Conservation (phyloP, 2,888 invertebrate genomes). For the Eupelmus urozonus region DNA sequence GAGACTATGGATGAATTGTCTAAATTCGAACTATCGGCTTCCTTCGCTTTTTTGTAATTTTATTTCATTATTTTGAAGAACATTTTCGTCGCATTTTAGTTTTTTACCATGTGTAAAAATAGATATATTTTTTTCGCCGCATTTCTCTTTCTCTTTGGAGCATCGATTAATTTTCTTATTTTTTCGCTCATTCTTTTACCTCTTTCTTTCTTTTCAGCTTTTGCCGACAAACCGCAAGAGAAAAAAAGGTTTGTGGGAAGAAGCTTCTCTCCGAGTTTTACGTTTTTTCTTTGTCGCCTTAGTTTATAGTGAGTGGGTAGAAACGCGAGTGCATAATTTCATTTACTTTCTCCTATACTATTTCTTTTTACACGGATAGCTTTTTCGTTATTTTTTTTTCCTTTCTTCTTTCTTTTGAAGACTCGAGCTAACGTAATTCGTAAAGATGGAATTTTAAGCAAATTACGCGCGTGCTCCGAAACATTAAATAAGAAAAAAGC, state of each 20-base stretch:
- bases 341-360: slow-evolving; percentile 20
- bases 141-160: slow-evolving; percentile 58
- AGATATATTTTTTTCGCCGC: slow-evolving; percentile 67
- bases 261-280: slow-evolving; percentile 32
- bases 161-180: slow-evolving; percentile 51
- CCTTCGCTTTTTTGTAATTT: slow-evolving; percentile 53
- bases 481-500: slow-evolving; percentile 3
- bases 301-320: slow-evolving; percentile 58
- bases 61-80: slow-evolving; percentile 58
- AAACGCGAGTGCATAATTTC: slow-evolving; percentile 62
- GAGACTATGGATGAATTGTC: slow-evolving; percentile 62
- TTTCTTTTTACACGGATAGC: slow-evolving; percentile 42
- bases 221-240: slow-evolving; percentile 56
- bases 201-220: slow-evolving; percentile 52
- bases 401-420: neutral
- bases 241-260: slow-evolving; percentile 56
- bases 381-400: slow-evolving; percentile 11
- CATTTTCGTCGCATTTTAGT: slow-evolving; percentile 52
- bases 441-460: neutral
- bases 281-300: slow-evolving; percentile 45
- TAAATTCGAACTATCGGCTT: slow-evolving; percentile 60
- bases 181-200: slow-evolving; percentile 43
- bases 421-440: neutral
- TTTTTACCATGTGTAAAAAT: slow-evolving; percentile 71
- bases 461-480: neutral